phyloP scores from a whole-genome alignment of 2,888 invertebrate species.

The Corbicula japonica region DNA sequence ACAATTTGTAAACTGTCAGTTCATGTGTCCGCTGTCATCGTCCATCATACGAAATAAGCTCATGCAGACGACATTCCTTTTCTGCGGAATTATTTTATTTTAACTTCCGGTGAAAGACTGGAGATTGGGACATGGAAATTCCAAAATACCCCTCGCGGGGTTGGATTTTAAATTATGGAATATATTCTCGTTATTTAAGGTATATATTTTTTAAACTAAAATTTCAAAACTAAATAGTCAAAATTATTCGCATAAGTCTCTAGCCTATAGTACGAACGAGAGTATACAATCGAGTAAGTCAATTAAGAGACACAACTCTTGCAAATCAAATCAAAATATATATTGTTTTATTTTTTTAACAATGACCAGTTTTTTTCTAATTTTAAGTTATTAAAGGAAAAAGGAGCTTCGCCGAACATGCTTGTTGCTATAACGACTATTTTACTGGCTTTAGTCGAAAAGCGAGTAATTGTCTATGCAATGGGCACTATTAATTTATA shows the following conservation, averaged over 20 bases:
- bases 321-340: not conserved
- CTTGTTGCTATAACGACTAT: too few species aligned
- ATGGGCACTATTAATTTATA: too few species aligned
- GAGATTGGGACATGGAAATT: slow-evolving; percentile 13
- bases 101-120: slow-evolving; percentile 26
- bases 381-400: too few species aligned
- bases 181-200: slow-evolving; percentile 32
- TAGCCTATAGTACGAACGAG: not conserved
- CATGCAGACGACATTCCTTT: slow-evolving; percentile 9
- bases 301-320: not conserved
- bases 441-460: too few species aligned
- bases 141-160: slow-evolving; percentile 20
- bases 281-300: not conserved
- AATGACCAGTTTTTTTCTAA: not conserved
- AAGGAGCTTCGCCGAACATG: too few species aligned
- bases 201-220: not conserved
- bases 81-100: slow-evolving; percentile 6
- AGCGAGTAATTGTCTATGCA: too few species aligned
- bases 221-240: not conserved
- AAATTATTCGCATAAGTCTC: not conserved
- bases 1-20: slow-evolving; percentile 19
- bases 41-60: slow-evolving; percentile 2
- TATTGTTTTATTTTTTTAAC: not conserved
- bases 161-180: slow-evolving; percentile 19
- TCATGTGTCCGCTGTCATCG: slow-evolving; percentile 29